Conservation (phyloP, 2,888 invertebrate genomes). For the Chloroclysta siterata region DNA sequence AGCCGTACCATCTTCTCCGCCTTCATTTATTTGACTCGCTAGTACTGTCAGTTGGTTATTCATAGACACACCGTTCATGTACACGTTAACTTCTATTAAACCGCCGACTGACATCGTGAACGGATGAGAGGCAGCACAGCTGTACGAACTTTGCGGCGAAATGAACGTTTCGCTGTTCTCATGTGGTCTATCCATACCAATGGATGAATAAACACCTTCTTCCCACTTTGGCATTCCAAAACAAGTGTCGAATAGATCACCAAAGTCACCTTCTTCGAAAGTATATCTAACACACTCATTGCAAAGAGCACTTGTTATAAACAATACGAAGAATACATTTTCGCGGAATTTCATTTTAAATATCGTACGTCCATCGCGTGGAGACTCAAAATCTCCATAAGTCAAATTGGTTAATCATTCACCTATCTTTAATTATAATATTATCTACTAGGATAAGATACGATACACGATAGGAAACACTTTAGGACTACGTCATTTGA, state of each 20-base stretch:
- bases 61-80: slow-evolving; percentile 44
- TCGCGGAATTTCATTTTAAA: slow-evolving; percentile 40
- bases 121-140: slow-evolving; percentile 48
- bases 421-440: slow-evolving; percentile 45
- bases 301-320: slow-evolving; percentile 44
- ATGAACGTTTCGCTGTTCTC: slow-evolving; percentile 50
- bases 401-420: slow-evolving; percentile 35
- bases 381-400: slow-evolving; percentile 4
- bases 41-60: slow-evolving; percentile 53
- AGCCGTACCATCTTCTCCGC: slow-evolving; percentile 37
- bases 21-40: slow-evolving; percentile 44
- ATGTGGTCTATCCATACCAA: slow-evolving; percentile 43
- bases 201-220: slow-evolving; percentile 43
- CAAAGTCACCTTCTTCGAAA: slow-evolving; percentile 52
- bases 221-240: slow-evolving; percentile 46
- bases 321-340: slow-evolving; percentile 38
- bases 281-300: slow-evolving; percentile 56
- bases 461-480: slow-evolving; percentile 27
- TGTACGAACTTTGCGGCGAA: slow-evolving; percentile 37
- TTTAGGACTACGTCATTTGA: slow-evolving; percentile 6
- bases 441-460: slow-evolving; percentile 54
- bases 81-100: slow-evolving; percentile 55
- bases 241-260: slow-evolving; percentile 52
- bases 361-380: slow-evolving; percentile 29
- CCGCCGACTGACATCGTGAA: slow-evolving; percentile 54